Percentiles rank a stretch among this genome's conserved stretches.
phyloP scores from a whole-genome alignment of 2,888 invertebrate species.

The Protula sp. region DNA sequence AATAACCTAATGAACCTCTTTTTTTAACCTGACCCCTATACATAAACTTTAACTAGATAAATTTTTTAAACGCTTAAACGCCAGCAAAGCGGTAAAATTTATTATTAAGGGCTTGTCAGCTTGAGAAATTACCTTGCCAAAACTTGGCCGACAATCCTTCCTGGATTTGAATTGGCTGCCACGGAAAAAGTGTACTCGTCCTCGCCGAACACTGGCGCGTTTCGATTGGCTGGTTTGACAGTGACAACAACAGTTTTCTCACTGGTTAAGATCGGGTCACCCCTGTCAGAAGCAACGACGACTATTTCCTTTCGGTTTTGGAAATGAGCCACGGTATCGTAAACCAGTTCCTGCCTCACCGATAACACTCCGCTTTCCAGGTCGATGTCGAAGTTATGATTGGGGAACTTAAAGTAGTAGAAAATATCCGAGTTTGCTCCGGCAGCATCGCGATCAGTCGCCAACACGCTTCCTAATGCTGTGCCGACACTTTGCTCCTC shows the following conservation, averaged over 20 bases:
- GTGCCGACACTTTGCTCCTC: slow-evolving; percentile 31
- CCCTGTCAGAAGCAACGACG: slow-evolving; percentile 88
- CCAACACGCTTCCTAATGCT: slow-evolving; percentile 36
- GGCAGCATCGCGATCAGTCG: slow-evolving; percentile 36
- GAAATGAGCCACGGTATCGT: slow-evolving; percentile 22
- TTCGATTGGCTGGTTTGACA: slow-evolving; percentile 87
- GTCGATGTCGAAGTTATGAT: slow-evolving; percentile 76
- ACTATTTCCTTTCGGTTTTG: slow-evolving; percentile 37
- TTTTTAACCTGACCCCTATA: no score
- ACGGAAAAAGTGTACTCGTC: slow-evolving; percentile 43
- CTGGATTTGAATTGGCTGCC: slow-evolving; percentile 65
- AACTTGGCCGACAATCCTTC: slow-evolving; percentile 69
- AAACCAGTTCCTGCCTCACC: slow-evolving; percentile 66
- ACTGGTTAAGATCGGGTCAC: slow-evolving; percentile 88
- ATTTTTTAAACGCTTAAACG: no score
- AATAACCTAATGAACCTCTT: no score
- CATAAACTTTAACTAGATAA: no score
- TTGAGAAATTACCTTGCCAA: slow-evolving; percentile 36
- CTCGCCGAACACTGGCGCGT: slow-evolving; percentile 76
- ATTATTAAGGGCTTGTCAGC: no score
- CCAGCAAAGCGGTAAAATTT: neutral
- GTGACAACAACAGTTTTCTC: slow-evolving; percentile 80
- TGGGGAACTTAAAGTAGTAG: slow-evolving; percentile 40
- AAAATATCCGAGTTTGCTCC: slow-evolving; percentile 38
- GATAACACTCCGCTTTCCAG: slow-evolving; percentile 85